Evolutionary conservation across 2,888 invertebrate species (phyloP).

Genomic region (Epinotia ramella): DNA sequence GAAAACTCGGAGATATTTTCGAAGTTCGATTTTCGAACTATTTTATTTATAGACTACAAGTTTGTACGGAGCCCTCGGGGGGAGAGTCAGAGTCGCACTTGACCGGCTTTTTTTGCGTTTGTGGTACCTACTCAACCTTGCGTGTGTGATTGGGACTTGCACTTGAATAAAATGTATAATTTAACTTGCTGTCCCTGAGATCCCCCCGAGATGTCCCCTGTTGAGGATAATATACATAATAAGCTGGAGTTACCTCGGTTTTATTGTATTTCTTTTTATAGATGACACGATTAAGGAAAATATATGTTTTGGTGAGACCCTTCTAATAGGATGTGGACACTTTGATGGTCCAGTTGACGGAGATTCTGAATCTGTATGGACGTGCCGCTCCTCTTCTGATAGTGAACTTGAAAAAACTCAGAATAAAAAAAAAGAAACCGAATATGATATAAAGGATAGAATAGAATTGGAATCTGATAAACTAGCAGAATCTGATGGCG

Average conservation of each 20-base stretch:
- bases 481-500: slow-evolving; percentile 60
- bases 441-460: slow-evolving; percentile 56
- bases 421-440: slow-evolving; percentile 49
- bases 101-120: no score
- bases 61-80: no score
- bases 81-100: no score
- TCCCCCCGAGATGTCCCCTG: no score
- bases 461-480: slow-evolving; percentile 53
- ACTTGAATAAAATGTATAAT: not conserved
- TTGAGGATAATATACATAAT: not conserved
- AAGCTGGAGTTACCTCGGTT: not conserved
- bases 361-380: slow-evolving; percentile 76
- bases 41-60: no score
- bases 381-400: slow-evolving; percentile 63
- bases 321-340: slow-evolving; percentile 83
- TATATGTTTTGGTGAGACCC: slow-evolving; percentile 83
- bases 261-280: slow-evolving; percentile 54
- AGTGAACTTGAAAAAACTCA: slow-evolving; percentile 59
- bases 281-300: slow-evolving; percentile 78
- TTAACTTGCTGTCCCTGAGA: not conserved
- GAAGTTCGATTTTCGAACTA: no score
- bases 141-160: not conserved
- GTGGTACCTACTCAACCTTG: no score
- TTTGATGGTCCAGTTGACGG: slow-evolving; percentile 63
- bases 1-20: no score